Base-by-base conservation (phyloP, 23 tunicate genomes). In the Ciona savignyi region DNA sequence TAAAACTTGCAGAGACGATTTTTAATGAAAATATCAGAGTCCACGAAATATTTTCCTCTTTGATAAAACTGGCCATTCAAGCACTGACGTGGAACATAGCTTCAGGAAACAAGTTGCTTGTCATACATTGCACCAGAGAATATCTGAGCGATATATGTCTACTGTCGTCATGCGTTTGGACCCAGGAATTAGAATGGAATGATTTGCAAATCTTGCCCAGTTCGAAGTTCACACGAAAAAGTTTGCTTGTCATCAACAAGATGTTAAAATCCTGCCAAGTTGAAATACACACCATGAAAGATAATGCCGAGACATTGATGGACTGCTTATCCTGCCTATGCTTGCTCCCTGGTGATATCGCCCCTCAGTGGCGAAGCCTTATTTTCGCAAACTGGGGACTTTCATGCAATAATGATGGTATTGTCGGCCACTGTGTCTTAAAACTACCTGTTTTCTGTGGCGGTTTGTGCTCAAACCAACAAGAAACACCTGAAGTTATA, bases 371-470 rank as follows among this genome's bases (percentile, higher is more conserved):
- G 84, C 35, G 96, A 9, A 72, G 25, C 29, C 71, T 77, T 23
- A 32, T 88, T 21, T 27, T 88, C 29, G 29, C 73, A 31, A 72
- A 77, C 62, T 81, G 87, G 96, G 75, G 74, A 4, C 71, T 81
- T 4, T 56, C 60, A 24, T 30, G 49, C 27, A 9, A 29, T 11
- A 23, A 30, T 1, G 66, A 23, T 3, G 70, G 71, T 21, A 60
- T 87, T 32, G 60, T 23, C 11, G 21, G 28, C 0, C 32, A 51
- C 9, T 27, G 68, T 1, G 34, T 81, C 4, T 4, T 34, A 3
- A 1, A 48, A 0, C 30, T 80, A 27, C 83, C 95, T 23, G 42
- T 63, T 25, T 80, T 80, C 49, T 74, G 85, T 65, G 33, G 49
- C 24, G 31, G 56, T 33, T 3, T 65, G 15, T 25, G 62, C 20